A percentile compares a stretch with the other conserved stretches of the same genome.
Conservation (phyloP, 64 coral and sea anemone species). For the Catalaphyllia jardinei region DNA sequence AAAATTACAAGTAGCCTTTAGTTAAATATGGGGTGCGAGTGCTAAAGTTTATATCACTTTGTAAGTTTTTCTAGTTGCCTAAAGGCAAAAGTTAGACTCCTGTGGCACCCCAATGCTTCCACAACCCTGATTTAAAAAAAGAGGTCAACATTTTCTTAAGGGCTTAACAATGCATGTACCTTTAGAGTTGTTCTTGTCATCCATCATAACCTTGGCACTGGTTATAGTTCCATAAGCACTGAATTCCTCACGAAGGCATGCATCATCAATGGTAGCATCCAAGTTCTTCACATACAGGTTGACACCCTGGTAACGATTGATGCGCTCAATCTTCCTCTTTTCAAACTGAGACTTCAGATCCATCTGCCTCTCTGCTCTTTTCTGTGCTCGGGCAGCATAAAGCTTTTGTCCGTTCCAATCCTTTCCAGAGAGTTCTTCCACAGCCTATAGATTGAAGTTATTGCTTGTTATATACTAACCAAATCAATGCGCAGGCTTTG, state of each 20-base stretch:
- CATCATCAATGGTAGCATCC: slow-evolving; percentile 94
- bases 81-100: too few relatives aligned
- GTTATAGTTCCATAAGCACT: slow-evolving; percentile 67
- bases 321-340: slow-evolving; percentile 81
- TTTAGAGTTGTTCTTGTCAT: slow-evolving; percentile 96
- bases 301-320: slow-evolving; percentile 93
- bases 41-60: too few relatives aligned
- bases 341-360: slow-evolving; percentile 71
- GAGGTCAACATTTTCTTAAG: too few relatives aligned
- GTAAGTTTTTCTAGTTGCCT: too few relatives aligned
- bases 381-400: slow-evolving; percentile 92
- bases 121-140: too few relatives aligned
- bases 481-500: too few relatives aligned
- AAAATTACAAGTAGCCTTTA: too few relatives aligned
- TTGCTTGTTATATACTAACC: too few relatives aligned
- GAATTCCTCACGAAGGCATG: slow-evolving; percentile 84
- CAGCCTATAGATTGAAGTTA: slow-evolving; percentile 31
- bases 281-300: slow-evolving; percentile 42
- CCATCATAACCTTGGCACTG: slow-evolving; percentile 98
- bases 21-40: too few relatives aligned
- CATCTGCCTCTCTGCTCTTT: slow-evolving; percentile 84
- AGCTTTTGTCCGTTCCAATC: slow-evolving; percentile 76
- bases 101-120: too few relatives aligned
- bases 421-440: slow-evolving; percentile 35
- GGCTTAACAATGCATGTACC: slow-evolving; percentile 19